Base-by-base conservation (phyloP, 2,113 vertebrate genomes). In the Recurvirostra avosetta region DNA sequence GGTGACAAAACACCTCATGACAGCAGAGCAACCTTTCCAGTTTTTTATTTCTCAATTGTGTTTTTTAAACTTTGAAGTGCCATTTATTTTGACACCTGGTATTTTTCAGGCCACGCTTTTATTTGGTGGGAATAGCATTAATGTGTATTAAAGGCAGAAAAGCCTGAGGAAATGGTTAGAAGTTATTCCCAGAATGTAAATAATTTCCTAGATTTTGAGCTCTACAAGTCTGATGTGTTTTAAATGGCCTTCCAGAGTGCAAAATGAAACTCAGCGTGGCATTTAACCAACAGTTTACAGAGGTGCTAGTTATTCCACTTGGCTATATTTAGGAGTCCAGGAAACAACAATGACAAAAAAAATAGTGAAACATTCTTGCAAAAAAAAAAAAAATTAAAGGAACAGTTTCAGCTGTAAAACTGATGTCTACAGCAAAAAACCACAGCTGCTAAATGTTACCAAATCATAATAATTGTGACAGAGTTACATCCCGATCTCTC, bases 301-400 rank as follows among this genome's bases (percentile, higher is more conserved):
- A 96, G 94, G 94, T 96, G 95, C 96, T 95, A 88, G 96, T 96
- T 96, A 97, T 97, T 96, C 93, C 91, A 93, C 95, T 94, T 97
- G 94, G 95, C 96, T 96, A 97, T 97, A 96, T 95, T 97, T 98
- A 97, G 97, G 97, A 98, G 97, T 98, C 96, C 97, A 96, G 85
- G 96, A 96, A 98, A 97, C 97, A 97, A 97, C 90, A 97, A 97
- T 88, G 81, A 86, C 71, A 40, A 90, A 93, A 95, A 89, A 96
- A 92, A 86, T 26, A 85, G 36, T 3, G 20, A 94, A 87, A 85
- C 40, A 41, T 76, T 95, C 43, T 86, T 95, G 81, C 75, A 97
- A 82, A 92, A 94, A 58, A 94, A 93, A 93, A 96, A 56, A 94
- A 92, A 94, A 91, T 88, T 96, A 93, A 96, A 96, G 91, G 73